Percentiles rank a stretch among this genome's conserved stretches.
Evolutionary conservation across 2,888 invertebrate species (phyloP).

Genomic region (Pammene fasciana): DNA sequence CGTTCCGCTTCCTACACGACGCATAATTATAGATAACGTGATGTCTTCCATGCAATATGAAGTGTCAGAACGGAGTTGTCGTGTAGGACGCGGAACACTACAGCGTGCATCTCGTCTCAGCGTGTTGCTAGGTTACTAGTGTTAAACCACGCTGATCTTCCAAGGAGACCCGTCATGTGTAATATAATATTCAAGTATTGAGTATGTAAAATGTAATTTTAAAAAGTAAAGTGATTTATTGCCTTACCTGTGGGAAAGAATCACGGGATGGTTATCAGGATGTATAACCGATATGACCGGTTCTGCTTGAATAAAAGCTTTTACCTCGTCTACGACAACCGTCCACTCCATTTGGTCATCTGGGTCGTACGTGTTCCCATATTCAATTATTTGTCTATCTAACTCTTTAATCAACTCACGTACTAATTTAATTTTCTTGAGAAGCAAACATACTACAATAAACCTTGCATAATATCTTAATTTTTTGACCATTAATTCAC

Average conservation of each 20-base stretch:
- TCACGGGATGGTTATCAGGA: slow-evolving; percentile 92
- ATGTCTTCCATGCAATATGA: too few species aligned
- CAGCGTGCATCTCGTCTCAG: too few species aligned
- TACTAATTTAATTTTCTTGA: slow-evolving; percentile 96
- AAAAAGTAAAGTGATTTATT: not conserved
- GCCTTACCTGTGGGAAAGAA: slow-evolving; percentile 92
- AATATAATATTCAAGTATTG: too few species aligned
- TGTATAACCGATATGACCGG: slow-evolving; percentile 94
- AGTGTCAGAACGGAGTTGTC: too few species aligned
- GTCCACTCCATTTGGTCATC: slow-evolving; percentile 98
- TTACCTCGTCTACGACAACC: slow-evolving; percentile 96
- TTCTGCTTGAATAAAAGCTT: slow-evolving; percentile 96
- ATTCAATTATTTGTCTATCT: slow-evolving; percentile 96
- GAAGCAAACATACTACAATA: slow-evolving; percentile 96
- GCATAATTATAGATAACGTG: too few species aligned
- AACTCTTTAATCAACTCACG: slow-evolving; percentile 95
- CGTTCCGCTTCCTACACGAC: too few species aligned
- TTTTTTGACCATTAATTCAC: slow-evolving; percentile 98
- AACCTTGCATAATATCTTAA: slow-evolving; percentile 97
- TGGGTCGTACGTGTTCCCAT: slow-evolving; percentile 97
- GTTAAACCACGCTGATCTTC: too few species aligned
- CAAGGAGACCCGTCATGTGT: too few species aligned
- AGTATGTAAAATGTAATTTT: not conserved
- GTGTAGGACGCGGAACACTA: too few species aligned
- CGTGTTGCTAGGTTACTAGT: too few species aligned